Base-by-base conservation (phyloP, 2,888 invertebrate species). In the Selenia dentaria region DNA sequence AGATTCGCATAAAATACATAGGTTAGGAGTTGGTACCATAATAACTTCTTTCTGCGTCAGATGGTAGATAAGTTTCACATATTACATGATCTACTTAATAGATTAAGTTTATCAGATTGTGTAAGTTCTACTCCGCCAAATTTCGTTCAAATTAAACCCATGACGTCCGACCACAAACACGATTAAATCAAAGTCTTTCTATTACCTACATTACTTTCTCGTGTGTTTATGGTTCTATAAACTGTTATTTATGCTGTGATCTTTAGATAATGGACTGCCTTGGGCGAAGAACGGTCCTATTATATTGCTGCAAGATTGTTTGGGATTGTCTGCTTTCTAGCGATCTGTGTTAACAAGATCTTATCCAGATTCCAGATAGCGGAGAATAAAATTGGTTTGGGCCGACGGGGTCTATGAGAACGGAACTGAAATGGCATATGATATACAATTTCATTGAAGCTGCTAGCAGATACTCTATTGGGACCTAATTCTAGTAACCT, bases 151-250 rank as follows among this genome's bases (percentile, higher is more conserved):
- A 46, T 25, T 18, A 18, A 35, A 25, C 12, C n/a, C 12, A 1
- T 10, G 27, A 40, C 12, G n/a, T 34, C 25, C 31, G 14, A 43
- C 6, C 9, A 29, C 33, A 42, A 36, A 27, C 39, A 32, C 50
- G 22, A 39, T 46, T 56, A 44, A 43, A 51, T 48, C 43, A 44
- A 54, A 43, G 50, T 49, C 43, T 50, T 57, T 51, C 42, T 39
- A 54, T 35, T 25, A 52, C 51, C 42, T n/a, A n/a, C n/a, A n/a
- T 51, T 29, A 49, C 54, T 54, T 52, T 50, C 51, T 50, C 51
- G 47, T 51, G 52, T 52, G 54, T 54, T 51, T 57, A 57, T 57
- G 51, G 54, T 47, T 45, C 39, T 41, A 26, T 18, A 22, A 22
- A 22, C 22, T 22, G 22, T 22, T 22, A 22, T 22, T 22, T 22